These are phyloP conservation scores for Drosophila bipectinata DNA, from an alignment of 1,140 invertebrate genomes.

Conservation along the genomic window DNA sequence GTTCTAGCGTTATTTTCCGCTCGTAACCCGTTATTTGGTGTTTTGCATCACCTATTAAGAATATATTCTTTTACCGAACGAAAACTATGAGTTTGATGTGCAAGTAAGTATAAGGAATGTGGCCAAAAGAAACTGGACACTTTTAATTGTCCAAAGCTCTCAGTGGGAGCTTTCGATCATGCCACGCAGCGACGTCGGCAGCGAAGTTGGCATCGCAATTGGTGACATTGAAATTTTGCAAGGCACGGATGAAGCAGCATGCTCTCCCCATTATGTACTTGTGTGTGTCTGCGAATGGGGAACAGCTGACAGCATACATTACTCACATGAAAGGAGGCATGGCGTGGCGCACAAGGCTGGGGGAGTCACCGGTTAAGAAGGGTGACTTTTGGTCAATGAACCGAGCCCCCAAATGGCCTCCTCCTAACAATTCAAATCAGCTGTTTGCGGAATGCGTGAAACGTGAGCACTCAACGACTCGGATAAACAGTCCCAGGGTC, in stretches of 20 bases:
- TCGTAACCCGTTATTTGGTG: no score
- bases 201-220: slow-evolving; percentile 73
- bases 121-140: no score
- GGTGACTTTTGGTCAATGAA: slow-evolving; percentile 76
- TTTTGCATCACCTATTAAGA: no score
- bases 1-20: no score
- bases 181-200: slow-evolving; percentile 52
- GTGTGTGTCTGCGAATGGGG: slow-evolving; percentile 17
- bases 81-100: no score
- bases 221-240: slow-evolving; percentile 82
- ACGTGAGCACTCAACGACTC: slow-evolving; percentile 46
- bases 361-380: slow-evolving; percentile 46
- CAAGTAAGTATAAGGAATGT: no score
- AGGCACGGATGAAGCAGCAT: slow-evolving; percentile 50
- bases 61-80: no score
- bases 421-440: slow-evolving; percentile 56
- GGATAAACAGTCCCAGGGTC: slow-evolving; percentile 38
- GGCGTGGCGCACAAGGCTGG: not conserved
- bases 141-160: no score
- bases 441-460: slow-evolving; percentile 52
- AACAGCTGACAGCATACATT: slow-evolving; percentile 53
- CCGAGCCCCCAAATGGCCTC: slow-evolving; percentile 27
- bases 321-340: slow-evolving; percentile 36
- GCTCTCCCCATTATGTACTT: slow-evolving; percentile 38
- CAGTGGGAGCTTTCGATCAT: no score